Conservation (phyloP, 2,888 invertebrate genomes). For the Melinopterus prodromus region DNA sequence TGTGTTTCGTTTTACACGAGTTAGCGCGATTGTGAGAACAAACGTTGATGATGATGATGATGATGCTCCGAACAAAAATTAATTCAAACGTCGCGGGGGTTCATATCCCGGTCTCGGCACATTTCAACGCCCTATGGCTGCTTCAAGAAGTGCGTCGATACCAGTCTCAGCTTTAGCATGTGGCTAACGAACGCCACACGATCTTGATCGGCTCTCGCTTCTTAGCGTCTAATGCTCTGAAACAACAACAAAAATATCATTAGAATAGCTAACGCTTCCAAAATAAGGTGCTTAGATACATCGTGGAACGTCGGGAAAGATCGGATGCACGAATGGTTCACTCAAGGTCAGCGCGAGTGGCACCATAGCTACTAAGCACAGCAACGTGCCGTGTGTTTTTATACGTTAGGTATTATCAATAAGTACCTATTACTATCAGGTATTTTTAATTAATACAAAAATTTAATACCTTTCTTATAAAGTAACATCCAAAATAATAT, state of each 20-base stretch:
- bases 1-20: slow-evolving; percentile 12
- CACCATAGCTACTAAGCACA: no score
- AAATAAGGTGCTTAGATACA: no score
- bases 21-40: slow-evolving; percentile 9
- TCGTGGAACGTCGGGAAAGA: no score
- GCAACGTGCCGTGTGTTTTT: no score
- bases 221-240: slow-evolving; percentile 42
- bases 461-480: no score
- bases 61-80: slow-evolving; percentile 9
- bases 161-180: slow-evolving; percentile 93
- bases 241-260: slow-evolving; percentile 38
- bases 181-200: slow-evolving; percentile 49
- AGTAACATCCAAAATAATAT: no score
- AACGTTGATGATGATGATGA: neutral
- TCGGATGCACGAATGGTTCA: no score
- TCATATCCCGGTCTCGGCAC: slow-evolving; percentile 84
- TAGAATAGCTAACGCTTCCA: no score
- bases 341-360: no score
- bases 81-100: slow-evolving; percentile 51
- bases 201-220: slow-evolving; percentile 39
- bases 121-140: slow-evolving; percentile 81
- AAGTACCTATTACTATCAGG: no score
- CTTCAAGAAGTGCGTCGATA: slow-evolving; percentile 91
- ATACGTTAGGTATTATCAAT: no score
- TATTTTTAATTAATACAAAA: no score